Conservation (phyloP, 2,113 vertebrate genomes). For the Eurypyga helias region DNA sequence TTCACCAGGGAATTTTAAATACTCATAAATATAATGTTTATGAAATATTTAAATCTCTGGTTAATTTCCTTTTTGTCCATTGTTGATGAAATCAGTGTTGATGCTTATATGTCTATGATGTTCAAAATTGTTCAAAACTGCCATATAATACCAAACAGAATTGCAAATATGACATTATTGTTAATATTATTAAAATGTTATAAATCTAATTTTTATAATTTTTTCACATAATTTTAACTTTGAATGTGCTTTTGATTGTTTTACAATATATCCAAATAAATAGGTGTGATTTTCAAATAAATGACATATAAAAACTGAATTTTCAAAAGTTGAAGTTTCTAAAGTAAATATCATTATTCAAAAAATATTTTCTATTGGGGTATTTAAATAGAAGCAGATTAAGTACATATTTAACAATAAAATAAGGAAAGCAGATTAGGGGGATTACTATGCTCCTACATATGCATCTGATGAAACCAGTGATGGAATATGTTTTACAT, state of each 20-base stretch:
- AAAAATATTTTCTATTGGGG: not conserved
- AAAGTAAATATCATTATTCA: not conserved
- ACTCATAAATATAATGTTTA: not conserved
- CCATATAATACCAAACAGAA: not conserved
- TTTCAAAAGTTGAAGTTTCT: not conserved
- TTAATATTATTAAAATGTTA: not conserved
- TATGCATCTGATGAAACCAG: not conserved
- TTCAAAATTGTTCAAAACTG: not conserved
- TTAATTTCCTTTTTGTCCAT: not conserved
- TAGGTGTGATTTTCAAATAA: not conserved
- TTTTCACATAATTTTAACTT: not conserved
- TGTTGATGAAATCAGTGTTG: not conserved
- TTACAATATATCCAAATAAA: not conserved
- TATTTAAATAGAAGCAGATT: not conserved
- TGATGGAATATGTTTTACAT: not conserved
- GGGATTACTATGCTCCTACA: not conserved
- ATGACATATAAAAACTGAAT: not conserved
- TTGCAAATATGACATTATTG: not conserved
- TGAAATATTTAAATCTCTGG: not conserved
- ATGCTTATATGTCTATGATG: not conserved
- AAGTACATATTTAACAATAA: not conserved
- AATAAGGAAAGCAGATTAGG: not conserved
- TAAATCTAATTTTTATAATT: not conserved
- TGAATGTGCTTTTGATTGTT: not conserved
- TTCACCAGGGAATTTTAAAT: not conserved